phyloP scores from a whole-genome alignment of 2,888 invertebrate genomes.

The Eristalis tenax region DNA sequence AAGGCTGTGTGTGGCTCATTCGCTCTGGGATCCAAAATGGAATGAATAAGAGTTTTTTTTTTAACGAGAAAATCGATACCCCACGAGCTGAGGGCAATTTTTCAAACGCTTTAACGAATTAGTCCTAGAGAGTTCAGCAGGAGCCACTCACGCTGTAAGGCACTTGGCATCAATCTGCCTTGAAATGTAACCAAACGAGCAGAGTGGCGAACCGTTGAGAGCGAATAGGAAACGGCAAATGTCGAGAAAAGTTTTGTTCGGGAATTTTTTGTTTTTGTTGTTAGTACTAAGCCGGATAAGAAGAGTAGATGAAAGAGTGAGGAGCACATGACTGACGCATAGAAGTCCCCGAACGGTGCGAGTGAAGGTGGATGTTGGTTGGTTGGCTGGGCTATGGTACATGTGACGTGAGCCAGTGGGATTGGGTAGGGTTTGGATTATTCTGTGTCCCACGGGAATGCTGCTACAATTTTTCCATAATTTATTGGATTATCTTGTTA shows the following conservation, averaged over 20 bases:
- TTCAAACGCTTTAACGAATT: constrained; percentile 46
- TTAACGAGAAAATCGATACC: constrained; percentile 29
- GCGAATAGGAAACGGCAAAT: background rate
- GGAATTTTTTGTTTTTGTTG: background rate
- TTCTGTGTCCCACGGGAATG: background rate
- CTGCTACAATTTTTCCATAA: too few relatives aligned
- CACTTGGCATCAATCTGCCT: background rate
- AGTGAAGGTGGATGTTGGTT: background rate
- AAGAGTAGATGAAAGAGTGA: background rate
- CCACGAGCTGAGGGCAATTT: constrained; percentile 29
- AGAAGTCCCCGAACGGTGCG: background rate
- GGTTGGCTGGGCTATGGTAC: background rate
- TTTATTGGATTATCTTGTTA: too few relatives aligned
- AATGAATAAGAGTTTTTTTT: background rate
- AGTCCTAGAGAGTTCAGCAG: constrained; percentile 10
- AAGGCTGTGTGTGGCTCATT: background rate
- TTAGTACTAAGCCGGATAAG: background rate
- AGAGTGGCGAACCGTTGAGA: background rate
- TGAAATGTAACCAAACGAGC: background rate
- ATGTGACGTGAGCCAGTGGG: background rate
- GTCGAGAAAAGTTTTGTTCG: background rate
- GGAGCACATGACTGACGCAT: background rate
- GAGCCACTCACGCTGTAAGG: constrained; percentile 1
- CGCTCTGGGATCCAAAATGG: background rate
- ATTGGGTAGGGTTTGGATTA: background rate